A percentile compares a stretch with the other conserved stretches of the same genome.
Evolutionary conservation across 2,113 vertebrate species (phyloP).

Genomic region (Aegotheles bennettii): DNA sequence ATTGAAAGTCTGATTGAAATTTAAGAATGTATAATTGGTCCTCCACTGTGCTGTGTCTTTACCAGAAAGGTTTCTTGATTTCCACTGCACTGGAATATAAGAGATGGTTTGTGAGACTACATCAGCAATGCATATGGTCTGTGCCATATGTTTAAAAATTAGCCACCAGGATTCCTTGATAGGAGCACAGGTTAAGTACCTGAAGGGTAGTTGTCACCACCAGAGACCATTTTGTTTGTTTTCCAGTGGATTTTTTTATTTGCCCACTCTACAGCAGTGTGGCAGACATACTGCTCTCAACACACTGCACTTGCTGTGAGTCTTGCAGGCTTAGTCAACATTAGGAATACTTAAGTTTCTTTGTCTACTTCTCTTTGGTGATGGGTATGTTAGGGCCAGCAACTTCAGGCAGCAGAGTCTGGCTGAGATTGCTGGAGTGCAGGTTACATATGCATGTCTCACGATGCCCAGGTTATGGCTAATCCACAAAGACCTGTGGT

Average conservation of each 20-base stretch:
- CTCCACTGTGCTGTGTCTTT: accelerated
- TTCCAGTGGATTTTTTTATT: not conserved
- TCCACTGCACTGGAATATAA: not conserved
- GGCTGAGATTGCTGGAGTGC: not conserved
- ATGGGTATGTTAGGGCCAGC: not conserved
- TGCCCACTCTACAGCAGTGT: not conserved
- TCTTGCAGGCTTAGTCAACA: not conserved
- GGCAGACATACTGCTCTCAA: not conserved
- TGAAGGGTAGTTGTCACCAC: not conserved
- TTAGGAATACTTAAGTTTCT: not conserved
- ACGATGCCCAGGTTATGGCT: not conserved
- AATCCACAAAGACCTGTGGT: not conserved
- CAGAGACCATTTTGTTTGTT: not conserved
- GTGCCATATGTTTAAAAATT: not conserved
- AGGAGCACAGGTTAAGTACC: not conserved
- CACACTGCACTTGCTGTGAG: not conserved
- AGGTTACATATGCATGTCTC: not conserved
- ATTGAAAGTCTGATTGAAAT: not conserved
- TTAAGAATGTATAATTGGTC: not conserved
- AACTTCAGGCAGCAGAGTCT: not conserved
- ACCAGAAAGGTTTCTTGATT: not conserved
- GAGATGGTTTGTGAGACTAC: not conserved
- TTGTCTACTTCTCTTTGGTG: not conserved
- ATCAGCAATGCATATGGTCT: not conserved
- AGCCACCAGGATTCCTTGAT: not conserved